Percentiles rank a stretch among this genome's conserved stretches.
These are phyloP conservation scores for Drosophila seguyi DNA, from an alignment of 1,140 invertebrate genomes.

Conservation along the genomic window DNA sequence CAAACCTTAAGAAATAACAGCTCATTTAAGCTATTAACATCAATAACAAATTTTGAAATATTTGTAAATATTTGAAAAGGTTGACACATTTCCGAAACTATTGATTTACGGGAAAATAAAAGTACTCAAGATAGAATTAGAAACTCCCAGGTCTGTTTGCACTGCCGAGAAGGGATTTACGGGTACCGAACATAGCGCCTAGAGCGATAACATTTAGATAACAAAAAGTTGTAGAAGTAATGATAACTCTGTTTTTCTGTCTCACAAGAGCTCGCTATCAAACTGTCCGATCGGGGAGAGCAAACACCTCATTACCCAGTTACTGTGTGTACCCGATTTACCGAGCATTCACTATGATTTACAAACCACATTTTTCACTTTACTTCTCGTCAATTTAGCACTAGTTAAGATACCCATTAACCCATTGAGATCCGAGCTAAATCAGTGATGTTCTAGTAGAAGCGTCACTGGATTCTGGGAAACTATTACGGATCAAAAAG, in stretches of 20 bases:
- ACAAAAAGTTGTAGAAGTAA: conserved; percentile 4
- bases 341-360: conserved; percentile 16
- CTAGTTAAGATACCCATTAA: conserved; percentile 29
- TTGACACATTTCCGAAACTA: conserved; percentile 1
- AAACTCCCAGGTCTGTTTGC: background rate
- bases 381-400: conserved; percentile 25
- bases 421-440: conserved; percentile 21
- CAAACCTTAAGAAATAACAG: background rate
- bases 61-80: conserved; percentile 1
- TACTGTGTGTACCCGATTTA: conserved; percentile 30
- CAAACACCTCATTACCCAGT: conserved; percentile 52
- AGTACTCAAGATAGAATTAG: background rate
- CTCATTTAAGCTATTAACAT: background rate
- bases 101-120: conserved; percentile 1
- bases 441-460: conserved; percentile 16
- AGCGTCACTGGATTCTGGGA: conserved; percentile 12
- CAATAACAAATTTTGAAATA: background rate
- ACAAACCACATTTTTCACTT: conserved; percentile 16
- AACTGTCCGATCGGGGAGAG: conserved; percentile 25
- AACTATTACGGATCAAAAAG: conserved; percentile 26
- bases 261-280: conserved; percentile 16
- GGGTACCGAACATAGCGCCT: background rate
- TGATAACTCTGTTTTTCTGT: conserved; percentile 23
- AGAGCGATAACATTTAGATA: conserved; percentile 20
- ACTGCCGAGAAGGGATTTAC: background rate